Base-by-base conservation (phyloP, 2,888 invertebrate species). In the Rhimphoctona megacephalus region DNA sequence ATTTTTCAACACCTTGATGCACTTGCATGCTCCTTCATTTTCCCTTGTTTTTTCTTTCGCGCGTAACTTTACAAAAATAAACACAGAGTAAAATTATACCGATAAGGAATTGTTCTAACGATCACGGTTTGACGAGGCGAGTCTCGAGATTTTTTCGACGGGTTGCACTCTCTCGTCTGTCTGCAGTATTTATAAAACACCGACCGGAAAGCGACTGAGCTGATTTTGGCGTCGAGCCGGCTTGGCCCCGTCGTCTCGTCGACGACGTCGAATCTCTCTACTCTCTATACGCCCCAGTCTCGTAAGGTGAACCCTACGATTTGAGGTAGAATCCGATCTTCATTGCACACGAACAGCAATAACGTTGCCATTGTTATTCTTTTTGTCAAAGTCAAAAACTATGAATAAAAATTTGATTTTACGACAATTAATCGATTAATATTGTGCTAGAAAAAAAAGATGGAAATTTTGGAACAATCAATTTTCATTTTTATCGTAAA, bases 111-210 rank as follows among this genome's bases (percentile, higher is more conserved):
- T 57, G 49, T 76, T 66, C 22, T 64, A 61, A 54, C 72, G 87
- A 88, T 85, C 66, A 81, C 84, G 84, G 86, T 86, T 82, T 61
- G 76, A 70, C 80, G 80, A 81, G 76, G 76, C 49, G 69, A 52
- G 70, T 33, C 85, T 86, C 73, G 80, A 89, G 78, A 11, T 61
- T 81, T 91, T 90, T 90, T 90, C 90, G 90, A 57, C 81, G 76
- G 64, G 54, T 89, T 91, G 91, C 92, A 91, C 91, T 92, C 91
- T 90, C 89, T 70, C 89, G 92, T 88, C 90, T 91, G 92, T 92
- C 93, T 92, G 93, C 91, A 93, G 93, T 94, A 94, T 94, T 94
- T 94, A 94, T 94, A 94, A 94, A 94, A 94, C 93, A 91, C 91
- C 92, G 92, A 93, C 94, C 94, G 93, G 93, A 94, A 94, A 94